These are phyloP conservation scores for Nilaparvata lugens DNA, from an alignment of 1,140 invertebrate genomes.

Conservation along the genomic window DNA sequence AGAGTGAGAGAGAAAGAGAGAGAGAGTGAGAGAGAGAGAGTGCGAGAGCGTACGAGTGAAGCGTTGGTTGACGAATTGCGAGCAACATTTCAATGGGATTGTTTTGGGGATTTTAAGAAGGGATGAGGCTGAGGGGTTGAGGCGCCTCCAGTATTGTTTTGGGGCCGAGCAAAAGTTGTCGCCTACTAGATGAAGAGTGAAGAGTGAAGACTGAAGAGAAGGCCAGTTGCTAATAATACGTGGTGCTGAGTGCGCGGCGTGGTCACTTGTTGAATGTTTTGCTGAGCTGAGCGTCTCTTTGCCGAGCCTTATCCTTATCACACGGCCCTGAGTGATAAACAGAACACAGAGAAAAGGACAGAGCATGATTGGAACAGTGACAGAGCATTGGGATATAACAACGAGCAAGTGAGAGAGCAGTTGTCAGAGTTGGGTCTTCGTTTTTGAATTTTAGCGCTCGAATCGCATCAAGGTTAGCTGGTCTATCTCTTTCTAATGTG, in stretches of 20 bases:
- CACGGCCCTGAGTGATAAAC: conserved; percentile 1
- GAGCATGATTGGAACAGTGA: too few relatives aligned
- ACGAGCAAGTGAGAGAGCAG: too few relatives aligned
- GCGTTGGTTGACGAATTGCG: too few relatives aligned
- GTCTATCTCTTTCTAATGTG: neutral
- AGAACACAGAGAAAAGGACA: too few relatives aligned
- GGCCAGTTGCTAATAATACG: neutral
- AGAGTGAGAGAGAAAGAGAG: too few relatives aligned
- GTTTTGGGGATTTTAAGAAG: too few relatives aligned
- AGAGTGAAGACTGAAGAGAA: neutral
- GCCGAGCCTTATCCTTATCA: conserved; percentile 14
- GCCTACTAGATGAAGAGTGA: neutral
- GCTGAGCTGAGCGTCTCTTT: neutral
- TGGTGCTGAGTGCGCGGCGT: neutral
- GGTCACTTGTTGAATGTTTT: conserved; percentile 18
- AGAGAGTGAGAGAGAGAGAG: too few relatives aligned
- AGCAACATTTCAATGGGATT: too few relatives aligned
- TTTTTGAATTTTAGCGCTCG: conserved; percentile 13
- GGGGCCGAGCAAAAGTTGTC: neutral
- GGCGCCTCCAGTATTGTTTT: too few relatives aligned
- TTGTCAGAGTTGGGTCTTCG: conserved; percentile 12
- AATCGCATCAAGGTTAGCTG: conserved; percentile 5
- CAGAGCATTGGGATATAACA: too few relatives aligned
- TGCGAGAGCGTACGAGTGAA: too few relatives aligned
- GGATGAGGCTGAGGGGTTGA: too few relatives aligned